Base-by-base conservation (phyloP, 2,797 vertebrate genomes). In the Loris lydekkerianus region DNA sequence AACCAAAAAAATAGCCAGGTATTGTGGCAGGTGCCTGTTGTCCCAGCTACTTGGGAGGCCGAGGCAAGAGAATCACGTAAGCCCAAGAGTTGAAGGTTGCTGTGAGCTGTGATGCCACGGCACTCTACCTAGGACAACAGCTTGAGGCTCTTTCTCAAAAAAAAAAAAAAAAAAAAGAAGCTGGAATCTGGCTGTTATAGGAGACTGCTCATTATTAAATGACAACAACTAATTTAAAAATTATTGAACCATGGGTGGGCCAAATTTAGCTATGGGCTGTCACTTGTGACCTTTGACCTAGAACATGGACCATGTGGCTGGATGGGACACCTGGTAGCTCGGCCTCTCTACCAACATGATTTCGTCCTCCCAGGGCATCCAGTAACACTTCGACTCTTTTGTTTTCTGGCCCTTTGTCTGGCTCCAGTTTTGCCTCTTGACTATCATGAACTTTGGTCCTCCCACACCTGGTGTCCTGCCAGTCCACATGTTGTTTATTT, bases 391-490 rank as follows among this genome's bases (percentile, higher is more conserved):
- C 31, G 9, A 1, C 46, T 43, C 70, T 72, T 80, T 53, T 7
- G 60, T 76, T 53, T 63, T 75, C 40, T 69, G 93, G 76, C 72
- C 25, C 25, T 6, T 20, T 10, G 0, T 63, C 76, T 46, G 86
- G 61, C 77, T 94, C 31, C 14, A 23, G 49, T 23, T 87, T 92
- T 89, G 67, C 81, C 65, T 90, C 92, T 82, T 37, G 77, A 92
- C 69, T 60, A 0, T 87, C 95, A 95, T 0, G 3, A 86, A 73
- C 97, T 95, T 81, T 80, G 95, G 21, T 91, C 81, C 31, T 61
- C 34, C 78, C 72, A 76, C 93, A 23, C 96, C 95, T 95, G 93
- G 95, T 96, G 94, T 93, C 86, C 89, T 97, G 96, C 96, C 94
- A 96, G 75, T 81, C 78, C 86, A 8, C 13, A 4, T 17, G 40